Conservation (phyloP, 1,140 invertebrate species). For the Bombus confusus region DNA sequence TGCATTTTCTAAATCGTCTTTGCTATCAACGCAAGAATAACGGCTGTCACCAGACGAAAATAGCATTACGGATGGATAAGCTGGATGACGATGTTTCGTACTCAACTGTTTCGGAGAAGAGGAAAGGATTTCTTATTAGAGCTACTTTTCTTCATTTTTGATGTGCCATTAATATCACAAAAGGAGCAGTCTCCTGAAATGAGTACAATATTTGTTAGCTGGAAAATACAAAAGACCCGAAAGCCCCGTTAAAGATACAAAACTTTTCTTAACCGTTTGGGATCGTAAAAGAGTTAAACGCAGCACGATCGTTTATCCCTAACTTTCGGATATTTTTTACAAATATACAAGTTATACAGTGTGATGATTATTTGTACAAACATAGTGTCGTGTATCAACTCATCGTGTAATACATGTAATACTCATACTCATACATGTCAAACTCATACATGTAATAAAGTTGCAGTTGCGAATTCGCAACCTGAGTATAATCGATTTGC, state of each 20-base stretch:
- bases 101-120: conserved; percentile 14
- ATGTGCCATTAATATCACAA: conserved; percentile 17
- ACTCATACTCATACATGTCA: no score
- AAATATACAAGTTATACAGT: no score
- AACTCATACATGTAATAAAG: no score
- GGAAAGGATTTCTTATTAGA: conserved; percentile 33
- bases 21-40: conserved; percentile 1
- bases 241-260: neutral
- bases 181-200: neutral
- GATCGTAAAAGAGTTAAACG: neutral
- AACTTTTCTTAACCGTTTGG: neutral
- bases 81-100: conserved; percentile 49
- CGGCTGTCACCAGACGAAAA: conserved; percentile 15
- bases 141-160: conserved; percentile 22
- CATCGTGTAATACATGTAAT: no score
- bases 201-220: conserved; percentile 4
- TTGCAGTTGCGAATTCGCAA: neutral
- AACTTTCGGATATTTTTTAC: neutral
- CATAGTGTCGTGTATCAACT: no score
- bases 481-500: neutral
- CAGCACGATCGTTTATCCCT: neutral
- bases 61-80: conserved; percentile 39
- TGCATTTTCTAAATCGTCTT: conserved; percentile 26
- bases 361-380: no score
- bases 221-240: neutral